These are phyloP conservation scores for Oligia fasciuncula DNA, from an alignment of 2,888 invertebrate genomes.

Conservation along the genomic window DNA sequence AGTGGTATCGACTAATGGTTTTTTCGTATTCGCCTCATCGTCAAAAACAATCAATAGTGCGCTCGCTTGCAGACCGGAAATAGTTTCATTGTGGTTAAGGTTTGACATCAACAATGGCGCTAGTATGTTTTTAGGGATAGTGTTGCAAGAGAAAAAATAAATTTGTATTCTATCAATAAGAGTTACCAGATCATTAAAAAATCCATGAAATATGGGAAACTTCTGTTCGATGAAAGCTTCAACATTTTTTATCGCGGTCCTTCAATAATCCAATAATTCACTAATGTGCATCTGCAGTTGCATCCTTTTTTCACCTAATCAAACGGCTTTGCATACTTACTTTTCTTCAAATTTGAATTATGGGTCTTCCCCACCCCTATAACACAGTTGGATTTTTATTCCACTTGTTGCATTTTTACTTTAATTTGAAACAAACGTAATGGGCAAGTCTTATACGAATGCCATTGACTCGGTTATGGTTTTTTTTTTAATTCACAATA, in stretches of 20 bases:
- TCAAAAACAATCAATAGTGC: neutral
- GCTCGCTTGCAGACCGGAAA: slow-evolving; percentile 16
- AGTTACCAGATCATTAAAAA: slow-evolving; percentile 32
- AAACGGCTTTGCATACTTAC: too few species aligned
- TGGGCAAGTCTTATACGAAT: neutral
- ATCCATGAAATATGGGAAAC: slow-evolving; percentile 13
- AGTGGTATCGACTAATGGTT: too few species aligned
- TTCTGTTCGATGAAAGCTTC: neutral
- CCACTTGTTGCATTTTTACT: slow-evolving; percentile 36
- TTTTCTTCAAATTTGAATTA: neutral
- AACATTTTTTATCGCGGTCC: neutral
- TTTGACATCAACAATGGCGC: slow-evolving; percentile 32
- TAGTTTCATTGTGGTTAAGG: neutral
- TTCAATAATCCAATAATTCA: slow-evolving; percentile 8
- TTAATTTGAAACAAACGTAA: neutral
- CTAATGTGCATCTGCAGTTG: neutral
- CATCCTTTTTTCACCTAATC: neutral
- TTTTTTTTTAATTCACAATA: neutral
- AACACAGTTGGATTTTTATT: neutral
- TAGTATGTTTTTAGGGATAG: slow-evolving; percentile 20
- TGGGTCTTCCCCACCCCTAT: too few species aligned
- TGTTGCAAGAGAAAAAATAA: slow-evolving; percentile 32
- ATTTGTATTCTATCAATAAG: neutral
- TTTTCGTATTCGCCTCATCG: neutral
- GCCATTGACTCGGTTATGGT: too few species aligned